Percentiles rank a stretch among this genome's conserved stretches.
These are phyloP conservation scores for Heliconius melpomene DNA, from an alignment of 1,140 invertebrate species.

Conservation along the genomic window DNA sequence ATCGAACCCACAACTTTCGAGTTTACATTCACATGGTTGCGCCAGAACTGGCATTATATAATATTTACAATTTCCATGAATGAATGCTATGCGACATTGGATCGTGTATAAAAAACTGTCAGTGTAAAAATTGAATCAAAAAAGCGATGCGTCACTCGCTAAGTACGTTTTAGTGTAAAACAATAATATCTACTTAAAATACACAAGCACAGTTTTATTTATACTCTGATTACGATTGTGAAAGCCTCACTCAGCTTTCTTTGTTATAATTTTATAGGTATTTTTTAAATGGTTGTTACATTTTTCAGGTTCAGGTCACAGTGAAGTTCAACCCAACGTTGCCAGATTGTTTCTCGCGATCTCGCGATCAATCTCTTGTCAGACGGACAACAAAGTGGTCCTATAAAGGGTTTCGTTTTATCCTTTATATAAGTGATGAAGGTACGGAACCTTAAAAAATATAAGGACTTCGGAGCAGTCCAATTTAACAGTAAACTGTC, in stretches of 20 bases:
- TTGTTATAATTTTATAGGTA: slow-evolving; percentile 13
- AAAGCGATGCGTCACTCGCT: slow-evolving; percentile 17
- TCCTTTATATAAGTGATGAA: too few relatives aligned
- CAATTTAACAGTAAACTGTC: too few relatives aligned
- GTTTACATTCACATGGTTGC: too few relatives aligned
- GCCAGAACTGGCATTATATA: neutral
- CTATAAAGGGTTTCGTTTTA: too few relatives aligned
- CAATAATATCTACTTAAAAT: slow-evolving; percentile 19
- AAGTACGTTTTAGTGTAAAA: slow-evolving; percentile 20
- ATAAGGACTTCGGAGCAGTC: too few relatives aligned
- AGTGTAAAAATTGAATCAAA: slow-evolving; percentile 8
- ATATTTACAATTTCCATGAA: neutral
- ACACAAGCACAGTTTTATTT: slow-evolving; percentile 15
- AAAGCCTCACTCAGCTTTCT: slow-evolving; percentile 22
- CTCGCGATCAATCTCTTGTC: too few relatives aligned
- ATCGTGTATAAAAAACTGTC: neutral
- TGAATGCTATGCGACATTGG: neutral
- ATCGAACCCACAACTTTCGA: too few relatives aligned
- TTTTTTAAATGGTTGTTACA: neutral
- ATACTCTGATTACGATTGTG: slow-evolving; percentile 28
- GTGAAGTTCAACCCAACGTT: too few relatives aligned
- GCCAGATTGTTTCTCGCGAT: too few relatives aligned
- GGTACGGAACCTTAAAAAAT: too few relatives aligned
- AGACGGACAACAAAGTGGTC: too few relatives aligned
- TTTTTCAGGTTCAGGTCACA: neutral